phyloP scores from a whole-genome alignment of 2,888 invertebrate genomes.

The Andrena haemorrhoa region DNA sequence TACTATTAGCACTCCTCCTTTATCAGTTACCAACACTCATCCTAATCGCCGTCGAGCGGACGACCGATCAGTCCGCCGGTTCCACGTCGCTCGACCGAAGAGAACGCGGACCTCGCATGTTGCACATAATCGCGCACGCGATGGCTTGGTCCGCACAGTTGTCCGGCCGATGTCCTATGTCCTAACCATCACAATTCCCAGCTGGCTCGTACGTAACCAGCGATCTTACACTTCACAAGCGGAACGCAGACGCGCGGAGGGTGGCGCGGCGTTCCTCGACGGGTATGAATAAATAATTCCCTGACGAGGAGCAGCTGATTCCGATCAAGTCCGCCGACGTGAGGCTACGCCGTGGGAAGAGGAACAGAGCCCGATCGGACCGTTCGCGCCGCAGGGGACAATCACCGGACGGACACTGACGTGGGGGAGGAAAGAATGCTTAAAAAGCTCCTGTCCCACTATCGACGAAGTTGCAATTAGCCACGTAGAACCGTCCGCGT shows the following conservation, averaged over 20 bases:
- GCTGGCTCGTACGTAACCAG: not conserved
- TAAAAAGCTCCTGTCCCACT: conserved; percentile 28
- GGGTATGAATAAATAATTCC: conserved; percentile 21
- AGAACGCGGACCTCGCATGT: conserved; percentile 53
- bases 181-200: conserved; percentile 30
- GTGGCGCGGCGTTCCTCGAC: not conserved
- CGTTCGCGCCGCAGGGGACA: conserved; percentile 1
- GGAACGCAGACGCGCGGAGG: not conserved
- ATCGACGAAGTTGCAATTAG: conserved; percentile 12
- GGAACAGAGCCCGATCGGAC: not conserved
- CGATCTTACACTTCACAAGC: conserved; percentile 30
- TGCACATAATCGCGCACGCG: conserved; percentile 35
- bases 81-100: conserved; percentile 16
- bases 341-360: not conserved
- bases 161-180: conserved; percentile 16
- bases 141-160: conserved; percentile 14
- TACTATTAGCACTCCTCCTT: not conserved
- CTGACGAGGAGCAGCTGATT: conserved; percentile 42
- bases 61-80: conserved; percentile 41
- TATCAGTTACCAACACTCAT: conserved; percentile 40
- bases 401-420: conserved; percentile 11
- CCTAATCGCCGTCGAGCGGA: conserved; percentile 26
- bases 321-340: conserved; percentile 12
- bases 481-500: conserved; percentile 51
- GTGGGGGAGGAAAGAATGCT: not conserved